phyloP scores from a whole-genome alignment of 35 echinoderm and acorn worm genomes.

The Heliocidaris erythrogramma region DNA sequence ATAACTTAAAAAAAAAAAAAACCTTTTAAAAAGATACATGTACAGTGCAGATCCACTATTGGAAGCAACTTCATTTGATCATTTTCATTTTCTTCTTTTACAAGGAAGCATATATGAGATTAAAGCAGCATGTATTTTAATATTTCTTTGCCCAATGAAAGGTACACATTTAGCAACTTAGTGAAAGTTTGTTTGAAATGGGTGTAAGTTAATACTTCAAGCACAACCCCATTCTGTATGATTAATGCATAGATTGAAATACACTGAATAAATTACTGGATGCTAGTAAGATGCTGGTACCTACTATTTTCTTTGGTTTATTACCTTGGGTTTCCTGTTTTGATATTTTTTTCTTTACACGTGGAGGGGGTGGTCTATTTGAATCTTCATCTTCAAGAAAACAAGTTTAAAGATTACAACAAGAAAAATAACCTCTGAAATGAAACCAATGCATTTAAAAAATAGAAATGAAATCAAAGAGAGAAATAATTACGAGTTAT shows the following conservation, averaged over 20 bases:
- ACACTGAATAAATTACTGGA: neutral
- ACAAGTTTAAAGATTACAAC: neutral
- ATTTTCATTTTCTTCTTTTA: no score
- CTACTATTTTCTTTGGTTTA: neutral
- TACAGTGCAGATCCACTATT: no score
- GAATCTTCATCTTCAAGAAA: neutral
- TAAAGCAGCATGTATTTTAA: no score
- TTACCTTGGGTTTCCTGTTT: neutral
- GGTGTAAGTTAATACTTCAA: neutral
- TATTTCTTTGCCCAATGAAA: neutral
- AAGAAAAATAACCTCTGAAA: neutral
- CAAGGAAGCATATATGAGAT: no score
- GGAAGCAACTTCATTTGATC: no score
- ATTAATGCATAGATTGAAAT: neutral
- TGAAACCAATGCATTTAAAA: neutral
- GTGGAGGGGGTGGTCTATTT: neutral
- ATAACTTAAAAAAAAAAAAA: no score
- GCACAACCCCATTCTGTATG: neutral
- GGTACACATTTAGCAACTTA: neutral
- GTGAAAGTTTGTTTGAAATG: neutral
- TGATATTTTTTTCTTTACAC: neutral
- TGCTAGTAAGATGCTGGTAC: neutral
- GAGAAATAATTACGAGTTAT: neutral
- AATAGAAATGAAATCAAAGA: neutral
- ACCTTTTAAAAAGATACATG: no score